A percentile compares a stretch with the other conserved stretches of the same genome.
phyloP scores from a whole-genome alignment of 2,113 vertebrate genomes.

The Dipodomys stephensi region DNA sequence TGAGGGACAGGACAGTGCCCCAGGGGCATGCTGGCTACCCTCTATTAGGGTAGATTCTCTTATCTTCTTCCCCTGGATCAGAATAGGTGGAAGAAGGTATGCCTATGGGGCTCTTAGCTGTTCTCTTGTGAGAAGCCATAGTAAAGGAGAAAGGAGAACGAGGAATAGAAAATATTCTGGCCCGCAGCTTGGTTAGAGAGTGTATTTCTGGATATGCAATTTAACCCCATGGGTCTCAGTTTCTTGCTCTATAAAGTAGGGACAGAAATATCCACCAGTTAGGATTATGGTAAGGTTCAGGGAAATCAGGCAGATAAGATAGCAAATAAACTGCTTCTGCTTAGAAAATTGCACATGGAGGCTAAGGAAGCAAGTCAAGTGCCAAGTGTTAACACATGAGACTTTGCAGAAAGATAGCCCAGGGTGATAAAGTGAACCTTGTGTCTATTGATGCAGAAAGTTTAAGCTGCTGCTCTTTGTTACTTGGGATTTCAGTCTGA shows the following conservation, averaged over 20 bases:
- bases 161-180: not conserved
- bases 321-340: not conserved
- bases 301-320: not conserved
- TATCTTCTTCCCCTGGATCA: not conserved
- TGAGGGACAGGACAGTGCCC: not conserved
- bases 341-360: not conserved
- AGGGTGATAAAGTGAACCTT: not conserved
- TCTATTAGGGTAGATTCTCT: not conserved
- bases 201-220: not conserved
- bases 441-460: not conserved
- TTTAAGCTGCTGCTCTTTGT: not conserved
- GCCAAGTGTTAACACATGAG: not conserved
- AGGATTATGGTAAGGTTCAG: not conserved
- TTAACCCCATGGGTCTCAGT: not conserved
- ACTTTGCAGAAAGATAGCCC: not conserved
- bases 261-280: not conserved
- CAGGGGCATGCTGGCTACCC: rapidly evolving
- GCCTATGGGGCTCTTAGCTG: no score
- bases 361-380: not conserved
- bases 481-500: not conserved
- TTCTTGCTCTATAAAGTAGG: constrained; percentile 1
- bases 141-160: not conserved
- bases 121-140: not conserved
- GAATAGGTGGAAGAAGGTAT: not conserved
- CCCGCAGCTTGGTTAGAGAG: not conserved